These are phyloP conservation scores for Poeciliopsis turrubarensis DNA, from an alignment of 2,113 vertebrate species.

Conservation along the genomic window DNA sequence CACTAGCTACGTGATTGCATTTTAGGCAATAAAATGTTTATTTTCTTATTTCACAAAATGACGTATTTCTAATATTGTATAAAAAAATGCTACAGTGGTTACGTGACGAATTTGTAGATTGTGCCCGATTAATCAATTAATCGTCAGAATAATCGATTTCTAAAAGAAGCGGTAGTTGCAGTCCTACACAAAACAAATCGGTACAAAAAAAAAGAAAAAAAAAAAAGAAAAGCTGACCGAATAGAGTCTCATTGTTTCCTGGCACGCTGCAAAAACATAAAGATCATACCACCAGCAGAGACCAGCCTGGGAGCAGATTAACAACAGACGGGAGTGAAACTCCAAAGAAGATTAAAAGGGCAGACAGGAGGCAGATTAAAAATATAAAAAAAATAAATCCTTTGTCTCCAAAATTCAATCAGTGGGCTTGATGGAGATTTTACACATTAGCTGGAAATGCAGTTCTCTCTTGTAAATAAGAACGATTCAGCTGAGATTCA, in stretches of 20 bases:
- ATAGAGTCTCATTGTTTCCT: slow-evolving; percentile 2
- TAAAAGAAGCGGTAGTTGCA: too few relatives aligned
- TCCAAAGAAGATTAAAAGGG: slow-evolving; percentile 56
- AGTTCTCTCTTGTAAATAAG: neutral
- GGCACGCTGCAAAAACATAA: slow-evolving; percentile 4
- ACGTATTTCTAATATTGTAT: too few relatives aligned
- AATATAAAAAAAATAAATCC: slow-evolving; percentile 14
- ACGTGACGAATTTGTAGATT: too few relatives aligned
- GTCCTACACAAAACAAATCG: too few relatives aligned
- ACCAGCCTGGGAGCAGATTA: slow-evolving; percentile 30
- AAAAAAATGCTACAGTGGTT: too few relatives aligned
- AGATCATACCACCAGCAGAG: slow-evolving; percentile 15
- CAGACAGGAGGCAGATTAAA: slow-evolving; percentile 29
- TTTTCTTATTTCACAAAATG: too few relatives aligned
- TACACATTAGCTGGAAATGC: slow-evolving; percentile 36
- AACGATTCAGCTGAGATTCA: neutral
- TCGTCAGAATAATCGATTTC: too few relatives aligned
- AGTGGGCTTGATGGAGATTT: slow-evolving; percentile 36
- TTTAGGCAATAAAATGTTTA: neutral
- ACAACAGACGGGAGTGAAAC: slow-evolving; percentile 35
- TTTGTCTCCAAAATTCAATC: slow-evolving; percentile 35
- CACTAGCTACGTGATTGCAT: too few relatives aligned
- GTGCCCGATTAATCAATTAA: too few relatives aligned
- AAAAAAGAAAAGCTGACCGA: neutral
- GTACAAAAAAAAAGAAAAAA: too few relatives aligned